Base-by-base conservation (phyloP, 2,888 invertebrate species). In the Diloba caeruleocephala region DNA sequence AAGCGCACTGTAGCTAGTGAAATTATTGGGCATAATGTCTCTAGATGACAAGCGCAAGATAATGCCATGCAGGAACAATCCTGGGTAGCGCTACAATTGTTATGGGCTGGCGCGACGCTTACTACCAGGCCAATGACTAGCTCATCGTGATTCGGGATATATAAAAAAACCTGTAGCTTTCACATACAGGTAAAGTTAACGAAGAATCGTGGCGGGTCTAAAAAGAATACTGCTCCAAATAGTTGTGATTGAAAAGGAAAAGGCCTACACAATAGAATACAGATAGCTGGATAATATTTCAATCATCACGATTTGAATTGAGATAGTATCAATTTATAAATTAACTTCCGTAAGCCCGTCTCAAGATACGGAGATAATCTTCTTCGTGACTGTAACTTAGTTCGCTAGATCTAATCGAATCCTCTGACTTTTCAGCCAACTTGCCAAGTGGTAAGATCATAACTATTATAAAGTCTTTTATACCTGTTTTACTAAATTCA, bases 381-480 rank as follows among this genome's bases (percentile, higher is more conserved):
- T 31, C 46, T 50, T 57, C 69, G 60, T 64, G 64, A 60, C 50
- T 41, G 41, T 43, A 52, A 49, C 59, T 68, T 51, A 4, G 39
- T 9, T 26, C 43, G 37, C 37, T n/a, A 52, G 56, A 67, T 63
- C 44, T 50, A 55, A 64, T 68, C 57, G 29, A 58, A 50, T 41
- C 36, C 21, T 32, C 19, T 9, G 23, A 33, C 23, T 46, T 33
- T 45, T 34, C 9, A 17, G 38, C 37, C 26, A 37, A 44, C 60
- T 65, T 39, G 29, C 3, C 19, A 28, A 38, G 42, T 38, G 28
- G 9, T n/a, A 1, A 37, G 14, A 46, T 48, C 19, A 42, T 32
- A n/a, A n/a, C n/a, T n/a, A 8, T 8, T 5, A 31, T 31, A 26
- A 5, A 26, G 7, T 12, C 26, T 26, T 52, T 33, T 29, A 12